Evolutionary conservation across 2,797 vertebrate species (phyloP), one percentile per base, ranked within the genome.

Genomic region (Onychomys leucogaster): DNA sequence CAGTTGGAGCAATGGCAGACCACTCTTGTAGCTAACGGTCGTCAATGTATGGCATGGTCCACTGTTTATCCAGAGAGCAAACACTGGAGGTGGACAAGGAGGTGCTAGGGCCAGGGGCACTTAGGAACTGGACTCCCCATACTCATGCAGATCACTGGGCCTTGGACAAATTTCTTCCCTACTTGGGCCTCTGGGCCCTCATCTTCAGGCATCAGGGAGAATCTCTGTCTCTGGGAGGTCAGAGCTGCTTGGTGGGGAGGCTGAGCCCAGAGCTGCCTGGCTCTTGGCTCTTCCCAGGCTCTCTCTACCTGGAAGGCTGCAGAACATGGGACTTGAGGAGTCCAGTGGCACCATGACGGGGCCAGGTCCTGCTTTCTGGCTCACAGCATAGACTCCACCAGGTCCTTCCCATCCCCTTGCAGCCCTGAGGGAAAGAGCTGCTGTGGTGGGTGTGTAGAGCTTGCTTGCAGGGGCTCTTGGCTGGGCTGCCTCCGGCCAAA

Each of bases 321-420:
- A 29, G 78, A 67, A 12, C 7, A 5, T 11, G 23, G 49, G 25
- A 9, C 8, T 2, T 32, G 46, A 55, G 77, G 59, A 23, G 17
- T n/a, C 14, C 25, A 59, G 81, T 21, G 8, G 46, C 5, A 10
- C 86, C 63, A 55, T 0, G 0, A 65, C 75, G n/a, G 14, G 55
- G 11, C 29, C 27, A 11, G 73, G 23, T 4, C 37, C 13, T 27
- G 82, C 25, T 59, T 55, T 43, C 7, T 0, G 0, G 7, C 21
- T 41, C 6, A 0, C 11, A 1, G 65, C 10, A 19, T 0, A 3
- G 55, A 29, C 8, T 0, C 0, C n/a, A n/a, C 9, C 8, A 10
- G 14, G 14, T 0, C 1, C 14, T 0, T 21, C 2, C 43, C 25
- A 9, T 67, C 9, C 5, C 43, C 11, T 19, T 1, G 1, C 0